Base-by-base conservation (phyloP, 1,140 invertebrate species). In the Acromyrmex echinatior region DNA sequence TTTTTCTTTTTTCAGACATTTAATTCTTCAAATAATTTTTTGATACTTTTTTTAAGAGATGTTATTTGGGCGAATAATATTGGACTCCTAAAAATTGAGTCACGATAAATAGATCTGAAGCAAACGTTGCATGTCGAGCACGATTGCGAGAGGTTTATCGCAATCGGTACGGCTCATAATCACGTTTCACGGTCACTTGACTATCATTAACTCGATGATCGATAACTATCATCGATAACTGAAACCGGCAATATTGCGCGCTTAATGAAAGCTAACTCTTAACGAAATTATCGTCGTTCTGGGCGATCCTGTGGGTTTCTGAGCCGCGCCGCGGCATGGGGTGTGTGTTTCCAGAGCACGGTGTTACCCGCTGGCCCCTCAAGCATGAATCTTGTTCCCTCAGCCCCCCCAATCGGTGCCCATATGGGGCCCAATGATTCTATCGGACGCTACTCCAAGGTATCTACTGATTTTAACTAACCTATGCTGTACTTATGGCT, bases 291-390 rank as follows among this genome's bases (percentile, higher is more conserved):
- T 78, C 73, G 70, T 74, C 77, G 73, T 71, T 53, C 18, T 39
- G 87, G 88, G 58, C 76, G 49, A 91, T 91, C 65, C 86, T 82
- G 16, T 74, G 85, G 91, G 87, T 84, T 90, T 91, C 35, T 88
- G 81, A 91, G 91, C 91, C 90, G 91, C 88, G 79, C 82, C 78
- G 70, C 86, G 91, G 91, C 87, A 77, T 82, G 88, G 65, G 91
- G 91, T 92, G 89, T 91, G 89, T 92, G 91, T 92, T 92, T 92
- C 91, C 91, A 92, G 91, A 90, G 89, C 91, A 92, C 82, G 91
- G 91, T 77, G 91, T 85, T 92, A 82, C 86, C 91, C 86, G 86
- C 87, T 74, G 91, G 85, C 87, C 89, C 91, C 80, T 92, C 91
- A 87, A 92, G 91, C 90, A 92, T 92, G 91, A 90, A 92, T 92